Base-by-base conservation (phyloP, 2,113 vertebrate genomes). In the Microtus richardsoni region DNA sequence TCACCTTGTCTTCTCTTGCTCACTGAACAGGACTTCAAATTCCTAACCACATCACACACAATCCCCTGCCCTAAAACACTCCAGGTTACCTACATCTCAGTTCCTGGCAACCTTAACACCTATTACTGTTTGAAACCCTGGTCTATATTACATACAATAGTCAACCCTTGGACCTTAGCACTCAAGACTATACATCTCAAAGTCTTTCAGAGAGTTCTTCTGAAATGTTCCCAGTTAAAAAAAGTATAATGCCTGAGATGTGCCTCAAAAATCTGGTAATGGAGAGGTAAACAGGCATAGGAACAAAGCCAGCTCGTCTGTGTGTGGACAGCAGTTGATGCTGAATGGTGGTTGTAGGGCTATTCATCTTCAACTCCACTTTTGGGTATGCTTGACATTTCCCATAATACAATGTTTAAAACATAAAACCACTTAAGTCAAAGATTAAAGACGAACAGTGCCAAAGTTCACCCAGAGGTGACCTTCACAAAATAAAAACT, bases 401-500 rank as follows among this genome's bases (percentile, higher is more conserved):
- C 33, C 44, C 52, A 90, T 71, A 91, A 91, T 52, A 93, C 89
- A 87, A 87, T 82, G 39, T 47, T 96, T 22, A 78, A 97, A 96
- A 94, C 90, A 84, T n/a, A 88, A 96, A 96, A 78, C 88, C 82
- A 62, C 52, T 86, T 95, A 97, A 88, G 86, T 92, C 52, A 93
- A 96, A 97, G 82, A 96, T 75, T 92, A 82, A 93, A 86, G 89
- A 74, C 21, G 39, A 97, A 21, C 30, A 78, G 33, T 52, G 77
- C 94, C 91, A 95, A 96, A 82, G 71, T 66, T 94, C 54, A 94
- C 86, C 89, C 86, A 92, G 26, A 96, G 88, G 90, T 92, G 88
- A 94, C 91, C 73, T 91, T 93, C 92, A 96, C 21, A 93, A 90
- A 96, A 93, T 70, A 47, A 75, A 94, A 95, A 95, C 85, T 96